Percentiles rank a stretch among this genome's conserved stretches.
These are phyloP conservation scores for Gavialis gangeticus DNA, from an alignment of 2,113 vertebrate species.

Conservation along the genomic window DNA sequence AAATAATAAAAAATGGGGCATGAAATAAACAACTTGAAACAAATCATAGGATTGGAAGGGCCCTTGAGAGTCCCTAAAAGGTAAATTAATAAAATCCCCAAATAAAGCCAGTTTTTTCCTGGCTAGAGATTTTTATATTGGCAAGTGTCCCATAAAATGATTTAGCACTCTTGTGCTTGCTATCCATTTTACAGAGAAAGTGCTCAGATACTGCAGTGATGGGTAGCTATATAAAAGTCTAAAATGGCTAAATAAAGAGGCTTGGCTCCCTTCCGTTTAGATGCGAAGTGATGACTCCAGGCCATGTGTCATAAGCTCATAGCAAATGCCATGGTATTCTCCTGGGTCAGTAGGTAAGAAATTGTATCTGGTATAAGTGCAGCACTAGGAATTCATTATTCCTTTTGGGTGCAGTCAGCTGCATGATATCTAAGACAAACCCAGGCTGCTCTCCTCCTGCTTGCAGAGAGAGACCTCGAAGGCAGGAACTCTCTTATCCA, in stretches of 20 bases:
- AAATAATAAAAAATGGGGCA: no score
- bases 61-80: neutral
- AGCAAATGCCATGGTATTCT: neutral
- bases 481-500: slow-evolving; percentile 29
- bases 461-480: slow-evolving; percentile 18
- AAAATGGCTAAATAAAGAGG: neutral
- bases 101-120: no score
- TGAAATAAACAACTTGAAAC: neutral
- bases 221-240: neutral
- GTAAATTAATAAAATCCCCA: neutral
- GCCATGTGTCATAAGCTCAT: neutral
- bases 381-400: neutral
- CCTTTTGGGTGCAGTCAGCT: neutral
- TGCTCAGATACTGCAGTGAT: neutral
- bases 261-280: neutral
- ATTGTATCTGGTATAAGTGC: neutral
- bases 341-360: neutral
- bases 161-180: neutral
- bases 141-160: neutral
- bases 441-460: neutral
- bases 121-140: neutral
- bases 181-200: neutral
- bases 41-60: neutral
- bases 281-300: neutral
- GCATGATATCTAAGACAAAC: neutral